These are phyloP conservation scores for Eleginops maclovinus DNA, from an alignment of 2,113 vertebrate genomes.

Conservation along the genomic window DNA sequence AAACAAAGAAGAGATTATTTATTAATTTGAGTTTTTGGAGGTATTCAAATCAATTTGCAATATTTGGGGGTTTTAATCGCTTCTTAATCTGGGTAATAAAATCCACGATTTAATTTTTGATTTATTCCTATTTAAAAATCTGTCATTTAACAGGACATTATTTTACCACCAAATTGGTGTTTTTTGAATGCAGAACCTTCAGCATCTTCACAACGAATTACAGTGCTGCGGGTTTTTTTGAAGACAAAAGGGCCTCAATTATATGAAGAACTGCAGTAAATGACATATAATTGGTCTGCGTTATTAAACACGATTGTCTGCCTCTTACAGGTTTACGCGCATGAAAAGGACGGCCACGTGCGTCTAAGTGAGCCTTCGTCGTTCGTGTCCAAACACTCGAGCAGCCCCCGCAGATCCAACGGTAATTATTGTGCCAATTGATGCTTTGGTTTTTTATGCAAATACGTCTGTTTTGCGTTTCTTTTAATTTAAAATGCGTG, in stretches of 20 bases:
- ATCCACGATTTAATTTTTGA: neutral
- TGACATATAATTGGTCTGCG: constrained; percentile 73
- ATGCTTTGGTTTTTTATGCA: neutral
- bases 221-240: neutral
- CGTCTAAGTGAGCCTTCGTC: constrained; percentile 73
- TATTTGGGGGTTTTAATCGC: too few relatives aligned
- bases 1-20: neutral
- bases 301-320: constrained; percentile 66
- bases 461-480: neutral
- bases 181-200: neutral
- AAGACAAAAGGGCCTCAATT: constrained; percentile 39
- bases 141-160: neutral
- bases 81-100: neutral
- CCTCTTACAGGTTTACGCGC: constrained; percentile 86
- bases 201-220: neutral
- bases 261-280: constrained; percentile 57
- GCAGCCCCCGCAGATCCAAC: constrained; percentile 82
- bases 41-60: too few relatives aligned
- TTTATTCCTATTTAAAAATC: neutral
- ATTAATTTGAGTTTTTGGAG: too few relatives aligned
- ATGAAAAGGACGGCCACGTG: constrained; percentile 85
- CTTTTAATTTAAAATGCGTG: neutral
- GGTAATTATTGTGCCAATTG: constrained; percentile 81
- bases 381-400: constrained; percentile 84
- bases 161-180: neutral